These are phyloP conservation scores for Malurus alboscapulatus DNA, from an alignment of 2,113 vertebrate species.

Conservation along the genomic window DNA sequence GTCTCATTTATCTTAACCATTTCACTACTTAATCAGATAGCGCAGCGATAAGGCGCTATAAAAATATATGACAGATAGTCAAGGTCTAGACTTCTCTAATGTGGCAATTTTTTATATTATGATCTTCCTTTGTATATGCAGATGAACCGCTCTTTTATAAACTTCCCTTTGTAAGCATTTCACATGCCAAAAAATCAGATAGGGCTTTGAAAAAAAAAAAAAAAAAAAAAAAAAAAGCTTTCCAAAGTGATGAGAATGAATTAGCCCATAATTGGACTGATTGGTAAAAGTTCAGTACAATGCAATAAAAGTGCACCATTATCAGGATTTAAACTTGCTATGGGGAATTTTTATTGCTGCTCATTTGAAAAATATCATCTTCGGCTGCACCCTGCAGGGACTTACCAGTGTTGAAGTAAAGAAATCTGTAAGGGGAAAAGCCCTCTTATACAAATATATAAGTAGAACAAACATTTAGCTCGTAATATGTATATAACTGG, in stretches of 20 bases:
- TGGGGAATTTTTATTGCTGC: constrained; percentile 22
- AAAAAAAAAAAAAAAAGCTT: constrained; percentile 7
- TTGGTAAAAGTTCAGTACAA: constrained; percentile 48
- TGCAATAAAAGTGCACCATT: constrained; percentile 34
- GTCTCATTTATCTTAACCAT: constrained; percentile 65
- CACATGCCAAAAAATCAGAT: constrained; percentile 60
- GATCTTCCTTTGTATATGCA: constrained; percentile 56
- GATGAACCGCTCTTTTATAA: constrained; percentile 59
- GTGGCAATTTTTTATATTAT: constrained; percentile 58
- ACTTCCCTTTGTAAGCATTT: constrained; percentile 61
- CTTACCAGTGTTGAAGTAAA: not conserved
- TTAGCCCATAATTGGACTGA: constrained; percentile 58
- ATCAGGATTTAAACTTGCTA: constrained; percentile 29
- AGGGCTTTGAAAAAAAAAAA: not conserved
- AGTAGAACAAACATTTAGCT: not conserved
- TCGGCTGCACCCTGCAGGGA: not conserved
- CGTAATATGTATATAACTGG: not conserved
- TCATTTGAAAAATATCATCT: not conserved
- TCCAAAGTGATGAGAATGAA: constrained; percentile 51
- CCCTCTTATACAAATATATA: not conserved
- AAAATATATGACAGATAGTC: constrained; percentile 64
- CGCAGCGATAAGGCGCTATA: not conserved
- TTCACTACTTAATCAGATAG: constrained; percentile 64
- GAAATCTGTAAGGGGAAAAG: not conserved
- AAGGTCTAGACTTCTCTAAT: constrained; percentile 64